Base-by-base conservation (phyloP, 2,113 vertebrate species). In the Corythaeola cristata region DNA sequence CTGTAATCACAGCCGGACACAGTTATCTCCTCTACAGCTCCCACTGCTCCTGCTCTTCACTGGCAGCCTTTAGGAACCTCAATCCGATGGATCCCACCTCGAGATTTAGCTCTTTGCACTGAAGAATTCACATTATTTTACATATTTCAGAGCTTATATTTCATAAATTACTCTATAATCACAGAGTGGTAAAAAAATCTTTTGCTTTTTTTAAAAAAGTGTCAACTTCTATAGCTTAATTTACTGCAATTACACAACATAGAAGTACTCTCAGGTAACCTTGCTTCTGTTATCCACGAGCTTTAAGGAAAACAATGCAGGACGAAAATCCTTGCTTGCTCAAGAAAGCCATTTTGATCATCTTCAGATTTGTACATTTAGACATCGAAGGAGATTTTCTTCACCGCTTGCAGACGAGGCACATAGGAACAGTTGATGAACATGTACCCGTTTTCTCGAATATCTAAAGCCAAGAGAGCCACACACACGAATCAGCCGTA, bases 401-500 rank as follows among this genome's bases (percentile, higher is more conserved):
- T 74, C 24, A 15, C 60, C 3, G 27, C 5, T 0, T 4, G 11
- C 37, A 12, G 62, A 3, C 0, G 15, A 15, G 66, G 52, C 6
- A 1, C 0, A 12, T 8, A 6, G 69, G 69, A 62, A 5, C 7
- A 6, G 26, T 20, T 20, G 8, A 16, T 20, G 37, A 55, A 39
- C 45, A 22, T 5, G 1, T 7, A 18, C 16, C 41, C 2, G 5
- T 2, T 11, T 15, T 18, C 58, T 1, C 10, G 32, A 16, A 0
- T 9, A 0, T 1, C 3, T 5, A 12, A 12, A 60, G 50, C 37
- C 41, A 15, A 3, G 2, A 12, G 30, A 45, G 62, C 30, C 60
- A 27, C 22, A 2, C 3, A 8, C 47, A 44, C 35, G 3, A 14
- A 8, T 0, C 6, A 8, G 47, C 44, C 3, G 0, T 4, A 56